Evolutionary conservation across 2,113 vertebrate genomes (phyloP).

Genomic region (Chelonoidis abingdonii): DNA sequence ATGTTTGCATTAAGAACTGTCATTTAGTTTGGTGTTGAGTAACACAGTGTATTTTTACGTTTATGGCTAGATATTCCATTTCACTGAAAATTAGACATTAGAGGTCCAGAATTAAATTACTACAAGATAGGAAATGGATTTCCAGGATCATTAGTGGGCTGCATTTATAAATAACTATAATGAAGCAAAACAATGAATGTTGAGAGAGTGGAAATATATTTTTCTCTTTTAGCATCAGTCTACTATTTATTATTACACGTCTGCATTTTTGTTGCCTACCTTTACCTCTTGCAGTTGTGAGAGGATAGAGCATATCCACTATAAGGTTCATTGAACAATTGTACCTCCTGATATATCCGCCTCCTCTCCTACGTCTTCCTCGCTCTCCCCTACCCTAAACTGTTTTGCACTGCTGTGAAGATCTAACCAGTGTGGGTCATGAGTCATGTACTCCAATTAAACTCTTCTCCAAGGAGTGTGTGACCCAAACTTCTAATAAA

Average conservation of each 20-base stretch:
- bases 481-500: neutral
- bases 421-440: neutral
- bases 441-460: neutral
- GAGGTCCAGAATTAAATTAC: neutral
- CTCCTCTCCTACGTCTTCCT: neutral
- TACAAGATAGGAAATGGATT: neutral
- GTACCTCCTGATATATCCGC: constrained; percentile 17
- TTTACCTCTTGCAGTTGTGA: neutral
- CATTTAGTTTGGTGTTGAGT: neutral
- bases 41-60: neutral
- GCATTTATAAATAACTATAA: neutral
- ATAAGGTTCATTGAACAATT: neutral
- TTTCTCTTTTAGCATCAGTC: neutral
- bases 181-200: neutral
- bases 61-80: neutral
- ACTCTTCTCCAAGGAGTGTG: neutral
- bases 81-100: neutral
- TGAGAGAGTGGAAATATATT: accelerated
- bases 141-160: neutral
- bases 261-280: neutral
- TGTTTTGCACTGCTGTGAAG: neutral
- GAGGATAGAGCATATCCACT: neutral
- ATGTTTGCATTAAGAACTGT: neutral
- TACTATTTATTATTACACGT: neutral
- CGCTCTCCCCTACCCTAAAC: neutral